Conservation (phyloP, 2,888 invertebrate genomes). For the Tachina lurida region DNA sequence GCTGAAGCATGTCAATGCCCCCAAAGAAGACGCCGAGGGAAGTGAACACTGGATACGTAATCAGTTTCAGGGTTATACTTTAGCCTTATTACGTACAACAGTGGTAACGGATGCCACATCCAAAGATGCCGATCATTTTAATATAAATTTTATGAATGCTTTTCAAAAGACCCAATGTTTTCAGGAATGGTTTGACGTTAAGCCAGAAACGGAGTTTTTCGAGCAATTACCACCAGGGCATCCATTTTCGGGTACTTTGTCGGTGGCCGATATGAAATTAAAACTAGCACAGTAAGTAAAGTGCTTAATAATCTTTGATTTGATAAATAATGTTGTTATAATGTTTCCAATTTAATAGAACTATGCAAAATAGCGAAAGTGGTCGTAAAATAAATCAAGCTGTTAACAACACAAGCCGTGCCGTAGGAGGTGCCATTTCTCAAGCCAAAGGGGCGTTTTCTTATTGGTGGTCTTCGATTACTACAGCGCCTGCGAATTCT, state of each 20-base stretch:
- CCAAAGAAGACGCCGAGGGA: slow-evolving; percentile 91
- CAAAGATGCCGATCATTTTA: slow-evolving; percentile 94
- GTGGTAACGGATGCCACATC: slow-evolving; percentile 85
- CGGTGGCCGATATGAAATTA: slow-evolving; percentile 96
- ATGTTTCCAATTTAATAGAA: slow-evolving; percentile 84
- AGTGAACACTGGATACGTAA: slow-evolving; percentile 98
- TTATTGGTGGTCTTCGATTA: slow-evolving; percentile 92
- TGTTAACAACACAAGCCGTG: slow-evolving; percentile 94
- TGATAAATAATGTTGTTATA: neutral
- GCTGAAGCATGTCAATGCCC: slow-evolving; percentile 88
- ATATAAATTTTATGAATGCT: slow-evolving; percentile 90
- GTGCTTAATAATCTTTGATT: too few species aligned
- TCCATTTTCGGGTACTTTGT: slow-evolving; percentile 96
- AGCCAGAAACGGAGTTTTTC: slow-evolving; percentile 87
- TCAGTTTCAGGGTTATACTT: slow-evolving; percentile 94
- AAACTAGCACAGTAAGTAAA: slow-evolving; percentile 93
- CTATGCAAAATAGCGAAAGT: slow-evolving; percentile 96
- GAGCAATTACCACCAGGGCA: slow-evolving; percentile 91
- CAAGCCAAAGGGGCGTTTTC: slow-evolving; percentile 93
- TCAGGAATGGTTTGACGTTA: slow-evolving; percentile 90
- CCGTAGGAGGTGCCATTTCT: slow-evolving; percentile 94
- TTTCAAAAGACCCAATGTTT: slow-evolving; percentile 96
- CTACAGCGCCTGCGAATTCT: slow-evolving; percentile 83
- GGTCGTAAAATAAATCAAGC: slow-evolving; percentile 97
- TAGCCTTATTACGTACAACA: slow-evolving; percentile 90